Percentiles rank a stretch among this genome's conserved stretches.
Evolutionary conservation across 2,113 vertebrate species (phyloP).

Genomic region (Poecilia latipinna): DNA sequence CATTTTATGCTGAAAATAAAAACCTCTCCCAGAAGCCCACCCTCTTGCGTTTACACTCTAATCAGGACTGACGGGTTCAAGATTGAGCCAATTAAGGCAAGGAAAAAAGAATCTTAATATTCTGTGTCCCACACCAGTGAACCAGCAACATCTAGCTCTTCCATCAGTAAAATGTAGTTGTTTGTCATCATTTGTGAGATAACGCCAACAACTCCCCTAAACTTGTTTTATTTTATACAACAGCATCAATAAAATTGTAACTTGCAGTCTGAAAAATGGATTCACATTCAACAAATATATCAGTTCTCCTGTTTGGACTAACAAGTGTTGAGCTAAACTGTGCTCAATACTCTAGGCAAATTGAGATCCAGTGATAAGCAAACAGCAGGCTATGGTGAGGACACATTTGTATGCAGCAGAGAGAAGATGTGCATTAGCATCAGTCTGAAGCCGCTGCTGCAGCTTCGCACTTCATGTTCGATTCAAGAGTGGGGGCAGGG

Average conservation of each 20-base stretch:
- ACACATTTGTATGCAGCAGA: slow-evolving; percentile 82
- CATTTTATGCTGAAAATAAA: slow-evolving; percentile 66
- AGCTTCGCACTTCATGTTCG: slow-evolving; percentile 75
- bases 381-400: slow-evolving; percentile 69
- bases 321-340: slow-evolving; percentile 64
- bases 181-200: slow-evolving; percentile 19
- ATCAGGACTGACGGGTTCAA: slow-evolving; percentile 79
- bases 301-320: slow-evolving; percentile 31
- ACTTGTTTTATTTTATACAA: slow-evolving; percentile 21
- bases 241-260: slow-evolving; percentile 13
- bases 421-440: slow-evolving; percentile 82
- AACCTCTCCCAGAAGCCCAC: slow-evolving; percentile 46
- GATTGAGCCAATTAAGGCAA: slow-evolving; percentile 80
- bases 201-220: slow-evolving; percentile 24
- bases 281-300: slow-evolving; percentile 12
- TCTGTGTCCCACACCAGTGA: slow-evolving; percentile 74
- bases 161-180: slow-evolving; percentile 48
- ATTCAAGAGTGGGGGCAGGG: slow-evolving; percentile 70
- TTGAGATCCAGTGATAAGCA: slow-evolving; percentile 70
- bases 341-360: slow-evolving; percentile 65
- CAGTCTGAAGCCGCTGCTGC: slow-evolving; percentile 76
- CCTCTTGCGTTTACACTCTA: slow-evolving; percentile 63
- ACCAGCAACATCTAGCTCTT: slow-evolving; percentile 67
- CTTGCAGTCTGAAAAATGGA: slow-evolving; percentile 24
- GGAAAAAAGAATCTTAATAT: slow-evolving; percentile 76